Evolutionary conservation across 2,888 invertebrate genomes (phyloP), one percentile per base, ranked within the genome.

Genomic region (Laspeyria flexula): DNA sequence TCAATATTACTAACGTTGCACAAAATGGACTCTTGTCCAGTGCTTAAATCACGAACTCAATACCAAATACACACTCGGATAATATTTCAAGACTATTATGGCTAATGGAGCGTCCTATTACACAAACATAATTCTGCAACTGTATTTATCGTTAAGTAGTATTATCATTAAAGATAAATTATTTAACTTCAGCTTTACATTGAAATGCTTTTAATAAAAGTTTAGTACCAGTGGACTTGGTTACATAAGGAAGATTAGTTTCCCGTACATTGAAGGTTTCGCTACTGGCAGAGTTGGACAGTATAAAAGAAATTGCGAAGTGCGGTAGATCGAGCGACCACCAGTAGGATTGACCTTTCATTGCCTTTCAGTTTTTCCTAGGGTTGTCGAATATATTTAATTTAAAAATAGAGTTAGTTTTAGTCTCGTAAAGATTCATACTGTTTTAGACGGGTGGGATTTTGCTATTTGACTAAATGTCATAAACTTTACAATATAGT

Each of bases 71-170:
- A 49, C 44, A 39, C 38, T 31, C 23, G 21, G 48, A 48, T 65
- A 43, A 46, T 60, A 46, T 64, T 62, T 65, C 57, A 54, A 43
- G 60, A 58, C 44, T 51, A 37, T 57, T 58, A 54, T 52, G 49
- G 37, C 39, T 67, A 53, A 65, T 53, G 50, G 47, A 56, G 60
- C 61, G 53, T 66, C 65, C 43, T 31, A 56, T 71, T 66, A 61
- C 65, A 50, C 54, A 69, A 59, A 66, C 35, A 40, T 43, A 48
- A 47, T 58, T 53, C 41, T 45, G 29, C 45, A 35, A 55, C 27
- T 54, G 30, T 3, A 18, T 30, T 45, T 43, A 49, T 31, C 37
- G 41, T 34, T 48, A 38, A 35, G 34, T 40, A 39, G 30, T 1
- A 25, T 25, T 39, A 46, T 55, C 34, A 23, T 43, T 53, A 49